These are phyloP conservation scores for Chamaea fasciata DNA, from an alignment of 2,113 vertebrate genomes.

Conservation along the genomic window DNA sequence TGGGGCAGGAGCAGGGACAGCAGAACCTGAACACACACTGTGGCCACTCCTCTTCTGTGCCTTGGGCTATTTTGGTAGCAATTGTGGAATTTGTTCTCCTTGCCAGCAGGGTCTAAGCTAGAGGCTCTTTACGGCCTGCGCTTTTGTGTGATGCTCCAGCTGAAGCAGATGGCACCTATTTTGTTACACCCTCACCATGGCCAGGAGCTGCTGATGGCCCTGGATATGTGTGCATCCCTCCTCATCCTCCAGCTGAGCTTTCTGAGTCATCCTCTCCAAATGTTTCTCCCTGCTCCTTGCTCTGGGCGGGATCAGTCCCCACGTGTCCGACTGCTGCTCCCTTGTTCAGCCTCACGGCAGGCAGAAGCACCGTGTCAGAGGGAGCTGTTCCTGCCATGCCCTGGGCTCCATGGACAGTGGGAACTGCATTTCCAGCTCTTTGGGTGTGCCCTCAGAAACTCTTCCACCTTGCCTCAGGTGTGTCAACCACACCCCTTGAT, in stretches of 20 bases:
- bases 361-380: accelerated
- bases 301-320: neutral
- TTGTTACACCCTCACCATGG: neutral
- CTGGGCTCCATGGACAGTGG: neutral
- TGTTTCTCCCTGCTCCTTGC: neutral
- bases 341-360: accelerated
- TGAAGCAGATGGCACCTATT: neutral
- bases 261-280: neutral
- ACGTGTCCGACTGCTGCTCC: accelerated
- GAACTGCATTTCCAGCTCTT: neutral
- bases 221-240: neutral
- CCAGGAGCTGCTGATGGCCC: neutral
- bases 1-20: neutral
- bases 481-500: neutral
- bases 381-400: neutral
- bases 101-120: neutral
- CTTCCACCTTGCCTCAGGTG: neutral
- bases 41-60: neutral
- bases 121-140: neutral
- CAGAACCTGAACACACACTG: neutral
- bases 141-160: neutral
- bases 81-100: neutral
- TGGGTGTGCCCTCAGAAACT: neutral
- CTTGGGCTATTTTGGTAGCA: neutral
- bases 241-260: neutral